Percentiles rank a stretch among this genome's conserved stretches.
Evolutionary conservation across 2,113 vertebrate species (phyloP).

Genomic region (Lepidothrix coronata): DNA sequence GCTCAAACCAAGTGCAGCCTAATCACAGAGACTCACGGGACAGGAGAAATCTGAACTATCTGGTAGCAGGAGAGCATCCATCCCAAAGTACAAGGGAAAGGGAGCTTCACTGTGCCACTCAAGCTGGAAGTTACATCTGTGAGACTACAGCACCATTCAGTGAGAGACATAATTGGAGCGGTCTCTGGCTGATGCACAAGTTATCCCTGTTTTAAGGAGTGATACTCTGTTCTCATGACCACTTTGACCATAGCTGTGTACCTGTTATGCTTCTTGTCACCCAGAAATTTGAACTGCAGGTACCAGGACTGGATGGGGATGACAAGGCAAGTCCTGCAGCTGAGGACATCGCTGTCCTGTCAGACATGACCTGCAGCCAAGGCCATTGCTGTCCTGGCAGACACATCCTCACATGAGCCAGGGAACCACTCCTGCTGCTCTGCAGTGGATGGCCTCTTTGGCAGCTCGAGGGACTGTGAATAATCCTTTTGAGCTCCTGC

Average conservation of each 20-base stretch:
- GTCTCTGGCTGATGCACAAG: neutral
- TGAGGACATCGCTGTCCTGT: neutral
- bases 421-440: neutral
- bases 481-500: constrained; percentile 50
- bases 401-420: rapidly evolving
- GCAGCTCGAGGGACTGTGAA: constrained; percentile 13
- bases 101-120: too few relatives aligned
- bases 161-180: rapidly evolving
- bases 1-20: neutral
- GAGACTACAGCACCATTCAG: neutral
- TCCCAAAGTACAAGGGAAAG: neutral
- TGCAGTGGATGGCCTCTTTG: neutral
- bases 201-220: neutral
- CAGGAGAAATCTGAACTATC: neutral
- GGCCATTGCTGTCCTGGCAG: neutral
- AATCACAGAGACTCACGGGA: neutral
- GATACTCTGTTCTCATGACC: neutral
- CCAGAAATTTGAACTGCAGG: neutral
- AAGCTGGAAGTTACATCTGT: neutral
- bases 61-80: neutral
- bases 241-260: neutral
- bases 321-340: neutral
- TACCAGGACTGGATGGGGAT: neutral
- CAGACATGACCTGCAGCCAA: neutral
- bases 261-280: neutral